phyloP scores from a whole-genome alignment of 2,113 vertebrate genomes.

The Promerops cafer region DNA sequence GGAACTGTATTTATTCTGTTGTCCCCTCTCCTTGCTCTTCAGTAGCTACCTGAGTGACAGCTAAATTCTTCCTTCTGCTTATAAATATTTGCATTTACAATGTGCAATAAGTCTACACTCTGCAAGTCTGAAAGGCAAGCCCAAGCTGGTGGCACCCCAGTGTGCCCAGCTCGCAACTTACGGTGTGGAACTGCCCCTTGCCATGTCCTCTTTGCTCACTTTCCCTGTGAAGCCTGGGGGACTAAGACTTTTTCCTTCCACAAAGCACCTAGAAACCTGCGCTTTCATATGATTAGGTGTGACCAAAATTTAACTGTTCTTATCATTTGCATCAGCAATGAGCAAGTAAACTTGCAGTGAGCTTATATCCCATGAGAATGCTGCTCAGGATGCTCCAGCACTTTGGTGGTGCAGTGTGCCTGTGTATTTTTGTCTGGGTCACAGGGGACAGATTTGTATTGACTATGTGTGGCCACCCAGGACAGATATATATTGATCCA shows the following conservation, averaged over 20 bases:
- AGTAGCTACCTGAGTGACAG: not conserved
- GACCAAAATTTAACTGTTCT: not conserved
- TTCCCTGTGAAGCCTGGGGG: not conserved
- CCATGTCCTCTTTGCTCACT: not conserved
- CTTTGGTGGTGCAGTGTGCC: not conserved
- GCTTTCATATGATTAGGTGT: not conserved
- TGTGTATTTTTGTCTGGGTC: not conserved
- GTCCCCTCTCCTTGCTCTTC: not conserved
- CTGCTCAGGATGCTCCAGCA: not conserved
- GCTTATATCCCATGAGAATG: not conserved
- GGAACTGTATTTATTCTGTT: not conserved
- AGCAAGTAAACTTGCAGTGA: not conserved
- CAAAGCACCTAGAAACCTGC: not conserved
- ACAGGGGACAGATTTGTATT: not conserved
- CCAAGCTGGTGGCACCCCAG: not conserved
- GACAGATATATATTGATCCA: not conserved
- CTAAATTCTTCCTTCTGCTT: not conserved
- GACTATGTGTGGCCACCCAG: not conserved
- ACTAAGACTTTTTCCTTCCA: not conserved
- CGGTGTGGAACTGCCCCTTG: not conserved
- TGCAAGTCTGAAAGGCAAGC: not conserved
- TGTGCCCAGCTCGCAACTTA: not conserved
- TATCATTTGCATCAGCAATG: not conserved
- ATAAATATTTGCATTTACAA: not conserved
- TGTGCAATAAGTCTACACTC: no score